phyloP scores from a whole-genome alignment of 2,113 vertebrate species.

The Xenotilapia flavipinnis region DNA sequence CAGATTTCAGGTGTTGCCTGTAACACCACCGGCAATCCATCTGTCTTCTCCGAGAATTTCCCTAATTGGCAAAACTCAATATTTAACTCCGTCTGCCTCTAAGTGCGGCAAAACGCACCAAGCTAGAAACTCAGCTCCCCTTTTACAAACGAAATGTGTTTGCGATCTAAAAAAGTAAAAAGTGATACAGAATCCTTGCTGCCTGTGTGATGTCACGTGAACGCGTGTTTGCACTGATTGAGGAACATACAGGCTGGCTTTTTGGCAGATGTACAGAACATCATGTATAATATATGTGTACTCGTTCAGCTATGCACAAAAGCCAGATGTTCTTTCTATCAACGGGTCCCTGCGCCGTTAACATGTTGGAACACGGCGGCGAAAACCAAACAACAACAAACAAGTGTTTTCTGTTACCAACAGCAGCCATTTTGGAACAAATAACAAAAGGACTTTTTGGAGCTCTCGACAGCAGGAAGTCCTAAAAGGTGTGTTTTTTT shows the following conservation, averaged over 20 bases:
- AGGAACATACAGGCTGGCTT: slow-evolving; percentile 41
- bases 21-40: slow-evolving; percentile 49
- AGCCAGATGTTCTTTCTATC: slow-evolving; percentile 73
- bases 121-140: not conserved
- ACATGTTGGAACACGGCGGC: slow-evolving; percentile 53
- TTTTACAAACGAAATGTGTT: not conserved
- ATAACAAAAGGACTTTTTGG: slow-evolving; percentile 40
- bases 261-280: slow-evolving; percentile 71
- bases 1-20: slow-evolving; percentile 57
- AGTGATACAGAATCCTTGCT: not conserved
- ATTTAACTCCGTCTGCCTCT: slow-evolving; percentile 28
- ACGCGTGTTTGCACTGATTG: slow-evolving; percentile 53
- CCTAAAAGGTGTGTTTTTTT: slow-evolving; percentile 7
- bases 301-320: slow-evolving; percentile 72
- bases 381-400: slow-evolving; percentile 63
- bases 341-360: slow-evolving; percentile 44
- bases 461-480: slow-evolving; percentile 12
- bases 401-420: slow-evolving; percentile 60
- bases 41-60: slow-evolving; percentile 39
- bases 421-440: slow-evolving; percentile 58
- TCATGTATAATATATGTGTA: slow-evolving; percentile 74
- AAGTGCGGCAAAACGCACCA: not conserved
- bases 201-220: slow-evolving; percentile 5
- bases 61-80: slow-evolving; percentile 42
- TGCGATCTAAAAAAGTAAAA: not conserved